Conservation (phyloP, 2,113 vertebrate genomes). For the Vulpes ferrilata region DNA sequence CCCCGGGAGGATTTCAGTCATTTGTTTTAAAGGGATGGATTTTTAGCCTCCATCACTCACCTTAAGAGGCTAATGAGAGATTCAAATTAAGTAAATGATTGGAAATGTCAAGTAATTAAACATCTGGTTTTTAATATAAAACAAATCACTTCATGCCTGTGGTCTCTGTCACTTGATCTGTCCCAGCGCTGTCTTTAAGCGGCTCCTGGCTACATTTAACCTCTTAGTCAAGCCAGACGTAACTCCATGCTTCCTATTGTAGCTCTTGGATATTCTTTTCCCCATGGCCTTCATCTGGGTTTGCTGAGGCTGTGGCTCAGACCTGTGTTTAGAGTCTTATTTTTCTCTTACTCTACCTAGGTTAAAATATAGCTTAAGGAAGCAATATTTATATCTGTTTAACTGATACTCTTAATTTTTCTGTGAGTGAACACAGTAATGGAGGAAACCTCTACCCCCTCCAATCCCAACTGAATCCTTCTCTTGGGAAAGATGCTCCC, state of each 20-base stretch:
- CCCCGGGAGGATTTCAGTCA: neutral
- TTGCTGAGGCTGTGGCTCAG: neutral
- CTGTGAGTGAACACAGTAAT: neutral
- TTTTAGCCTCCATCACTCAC: slow-evolving; percentile 16
- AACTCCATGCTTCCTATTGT: neutral
- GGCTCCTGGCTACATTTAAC: neutral
- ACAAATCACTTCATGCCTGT: slow-evolving; percentile 56
- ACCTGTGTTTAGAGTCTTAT: neutral
- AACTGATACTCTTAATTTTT: neutral
- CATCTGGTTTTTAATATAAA: slow-evolving; percentile 69
- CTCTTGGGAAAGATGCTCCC: too few relatives aligned
- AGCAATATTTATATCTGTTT: neutral
- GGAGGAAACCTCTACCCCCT: neutral
- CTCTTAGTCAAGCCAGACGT: neutral
- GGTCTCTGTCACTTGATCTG: neutral
- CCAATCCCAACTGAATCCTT: neutral
- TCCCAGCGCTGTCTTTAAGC: neutral
- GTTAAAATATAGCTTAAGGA: neutral
- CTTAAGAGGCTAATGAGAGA: slow-evolving; percentile 46
- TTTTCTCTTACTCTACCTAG: neutral
- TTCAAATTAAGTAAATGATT: slow-evolving; percentile 66
- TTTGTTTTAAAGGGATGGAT: neutral
- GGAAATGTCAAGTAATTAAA: slow-evolving; percentile 74
- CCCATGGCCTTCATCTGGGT: neutral
- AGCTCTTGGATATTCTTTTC: neutral